phyloP scores from a whole-genome alignment of 2,888 invertebrate species.

The Orthosia gracilis region DNA sequence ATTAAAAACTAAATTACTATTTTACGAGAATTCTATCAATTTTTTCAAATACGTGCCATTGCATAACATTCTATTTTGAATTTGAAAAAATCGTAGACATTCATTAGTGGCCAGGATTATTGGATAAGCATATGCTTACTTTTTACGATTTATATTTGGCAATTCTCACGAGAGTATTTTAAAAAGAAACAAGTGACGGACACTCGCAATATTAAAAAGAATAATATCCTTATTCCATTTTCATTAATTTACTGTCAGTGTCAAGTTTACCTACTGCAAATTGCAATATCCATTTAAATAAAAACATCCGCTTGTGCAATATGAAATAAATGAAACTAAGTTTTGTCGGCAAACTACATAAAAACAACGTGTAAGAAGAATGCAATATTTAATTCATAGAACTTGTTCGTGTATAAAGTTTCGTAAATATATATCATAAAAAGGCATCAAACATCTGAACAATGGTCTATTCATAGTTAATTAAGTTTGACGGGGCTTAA shows the following conservation, averaged over 20 bases:
- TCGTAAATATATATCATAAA: constrained; percentile 60
- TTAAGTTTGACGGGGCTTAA: constrained; percentile 55
- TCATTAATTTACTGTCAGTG: constrained; percentile 3
- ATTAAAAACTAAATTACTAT: background rate
- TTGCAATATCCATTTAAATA: background rate
- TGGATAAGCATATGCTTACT: constrained; percentile 2
- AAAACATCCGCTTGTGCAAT: background rate
- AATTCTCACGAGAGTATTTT: background rate
- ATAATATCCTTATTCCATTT: background rate
- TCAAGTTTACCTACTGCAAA: constrained; percentile 8
- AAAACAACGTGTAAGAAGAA: constrained; percentile 16
- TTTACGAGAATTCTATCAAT: background rate
- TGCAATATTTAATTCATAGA: constrained; percentile 26
- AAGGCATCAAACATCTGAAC: constrained; percentile 49
- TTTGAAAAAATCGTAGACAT: background rate
- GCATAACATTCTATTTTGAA: constrained; percentile 23
- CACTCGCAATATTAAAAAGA: background rate
- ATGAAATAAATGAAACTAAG: background rate
- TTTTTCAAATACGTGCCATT: background rate
- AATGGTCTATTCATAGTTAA: constrained; percentile 67
- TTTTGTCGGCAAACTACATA: background rate
- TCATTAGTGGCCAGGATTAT: constrained; percentile 8
- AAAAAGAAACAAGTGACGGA: background rate
- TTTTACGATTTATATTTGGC: background rate
- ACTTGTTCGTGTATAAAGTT: constrained; percentile 41